Conservation (phyloP, 2,888 invertebrate species). For the Halictus ligatus region DNA sequence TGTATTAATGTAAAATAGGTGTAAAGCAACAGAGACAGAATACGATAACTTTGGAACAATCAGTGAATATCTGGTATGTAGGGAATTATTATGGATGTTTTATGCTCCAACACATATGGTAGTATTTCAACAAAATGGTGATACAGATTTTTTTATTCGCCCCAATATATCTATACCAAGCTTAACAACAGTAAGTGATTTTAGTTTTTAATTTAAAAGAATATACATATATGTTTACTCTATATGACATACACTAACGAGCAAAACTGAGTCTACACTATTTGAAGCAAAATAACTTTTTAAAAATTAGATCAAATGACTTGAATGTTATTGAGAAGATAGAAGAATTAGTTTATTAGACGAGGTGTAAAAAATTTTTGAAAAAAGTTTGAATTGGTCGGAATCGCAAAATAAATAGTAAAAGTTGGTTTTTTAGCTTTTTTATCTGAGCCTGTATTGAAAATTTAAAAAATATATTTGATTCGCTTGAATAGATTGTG, state of each 20-base stretch:
- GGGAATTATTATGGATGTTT: slow-evolving; percentile 83
- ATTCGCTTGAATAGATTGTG: too few species aligned
- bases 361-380: too few species aligned
- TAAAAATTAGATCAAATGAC: too few species aligned
- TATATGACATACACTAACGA: neutral
- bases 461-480: too few species aligned
- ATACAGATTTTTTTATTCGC: slow-evolving; percentile 70
- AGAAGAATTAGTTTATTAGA: too few species aligned
- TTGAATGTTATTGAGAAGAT: too few species aligned
- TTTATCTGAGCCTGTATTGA: too few species aligned
- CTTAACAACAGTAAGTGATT: slow-evolving; percentile 76
- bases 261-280: too few species aligned
- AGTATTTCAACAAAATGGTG: slow-evolving; percentile 73
- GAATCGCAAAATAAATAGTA: too few species aligned
- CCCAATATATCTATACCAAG: slow-evolving; percentile 80
- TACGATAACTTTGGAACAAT: slow-evolving; percentile 73
- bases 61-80: slow-evolving; percentile 80
- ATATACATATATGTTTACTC: neutral
- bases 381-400: too few species aligned
- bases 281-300: too few species aligned
- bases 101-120: slow-evolving; percentile 76
- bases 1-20: slow-evolving; percentile 66
- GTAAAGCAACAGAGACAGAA: slow-evolving; percentile 67
- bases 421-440: too few species aligned
- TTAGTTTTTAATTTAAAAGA: neutral